These are phyloP conservation scores for Ceratosolen fusciceps DNA, from an alignment of 1,140 invertebrate species.

Conservation along the genomic window DNA sequence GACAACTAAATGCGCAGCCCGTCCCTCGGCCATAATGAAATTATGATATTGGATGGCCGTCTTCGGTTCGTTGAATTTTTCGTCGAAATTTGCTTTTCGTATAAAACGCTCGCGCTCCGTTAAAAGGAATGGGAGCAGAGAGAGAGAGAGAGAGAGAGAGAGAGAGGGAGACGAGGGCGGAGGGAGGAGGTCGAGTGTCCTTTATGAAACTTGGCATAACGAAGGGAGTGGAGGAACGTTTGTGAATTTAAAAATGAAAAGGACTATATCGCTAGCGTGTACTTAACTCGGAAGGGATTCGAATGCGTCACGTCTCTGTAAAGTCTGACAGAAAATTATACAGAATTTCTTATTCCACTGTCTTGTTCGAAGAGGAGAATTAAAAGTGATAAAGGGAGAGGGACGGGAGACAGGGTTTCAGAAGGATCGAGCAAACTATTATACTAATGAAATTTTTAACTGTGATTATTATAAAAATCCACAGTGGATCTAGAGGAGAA, in stretches of 20 bases:
- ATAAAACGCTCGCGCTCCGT: background rate
- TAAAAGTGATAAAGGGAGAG: too few species aligned
- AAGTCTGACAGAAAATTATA: constrained; percentile 39
- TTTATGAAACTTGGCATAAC: constrained; percentile 48
- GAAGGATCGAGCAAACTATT: background rate
- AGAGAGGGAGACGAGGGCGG: background rate
- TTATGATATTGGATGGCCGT: constrained; percentile 44
- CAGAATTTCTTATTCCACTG: constrained; percentile 19
- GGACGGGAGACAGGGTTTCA: too few species aligned
- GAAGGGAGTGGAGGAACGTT: constrained; percentile 29
- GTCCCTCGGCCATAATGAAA: constrained; percentile 39
- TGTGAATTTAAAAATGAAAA: constrained; percentile 45
- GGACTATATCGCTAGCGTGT: background rate
- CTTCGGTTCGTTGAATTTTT: constrained; percentile 47
- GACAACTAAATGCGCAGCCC: background rate
- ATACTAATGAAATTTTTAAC: background rate
- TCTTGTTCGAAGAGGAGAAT: background rate
- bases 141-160: background rate
- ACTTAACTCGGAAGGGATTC: background rate
- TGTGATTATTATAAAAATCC: background rate
- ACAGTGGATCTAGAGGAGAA: background rate
- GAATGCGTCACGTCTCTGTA: background rate
- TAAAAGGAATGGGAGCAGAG: background rate
- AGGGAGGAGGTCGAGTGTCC: background rate
- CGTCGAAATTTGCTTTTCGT: constrained; percentile 30